phyloP scores from a whole-genome alignment of 2,888 invertebrate genomes.

The Troides oblongomaculatus region DNA sequence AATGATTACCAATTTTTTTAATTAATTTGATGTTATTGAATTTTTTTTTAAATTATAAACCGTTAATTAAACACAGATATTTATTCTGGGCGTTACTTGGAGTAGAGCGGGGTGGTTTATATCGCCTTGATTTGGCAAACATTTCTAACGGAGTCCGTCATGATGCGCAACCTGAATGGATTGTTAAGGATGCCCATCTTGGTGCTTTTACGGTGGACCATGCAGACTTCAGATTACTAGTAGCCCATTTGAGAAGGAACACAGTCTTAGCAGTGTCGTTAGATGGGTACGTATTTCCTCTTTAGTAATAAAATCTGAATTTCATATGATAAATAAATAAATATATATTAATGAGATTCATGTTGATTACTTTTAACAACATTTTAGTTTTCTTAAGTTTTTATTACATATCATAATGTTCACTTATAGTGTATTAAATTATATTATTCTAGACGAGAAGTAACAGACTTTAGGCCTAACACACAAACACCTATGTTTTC shows the following conservation, averaged over 20 bases:
- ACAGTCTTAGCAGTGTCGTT: conserved; percentile 90
- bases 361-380: neutral
- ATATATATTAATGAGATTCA: neutral
- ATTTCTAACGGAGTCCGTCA: conserved; percentile 87
- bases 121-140: conserved; percentile 87
- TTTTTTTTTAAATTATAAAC: neutral
- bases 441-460: conserved; percentile 79
- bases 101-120: conserved; percentile 82
- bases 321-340: neutral
- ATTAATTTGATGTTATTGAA: neutral
- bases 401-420: too few species aligned
- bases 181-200: conserved; percentile 84
- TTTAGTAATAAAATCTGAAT: neutral
- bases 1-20: neutral
- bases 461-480: conserved; percentile 85
- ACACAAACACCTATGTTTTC: conserved; percentile 87
- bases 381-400: too few species aligned
- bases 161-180: conserved; percentile 83
- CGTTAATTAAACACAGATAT: conserved; percentile 77
- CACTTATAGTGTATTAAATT: neutral
- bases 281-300: conserved; percentile 83
- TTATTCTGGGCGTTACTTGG: conserved; percentile 87
- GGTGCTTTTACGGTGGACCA: conserved; percentile 92
- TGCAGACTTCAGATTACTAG: conserved; percentile 88
- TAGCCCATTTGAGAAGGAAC: conserved; percentile 86